Evolutionary conservation across 2,113 vertebrate genomes (phyloP).

Genomic region (Lynx canadensis): DNA sequence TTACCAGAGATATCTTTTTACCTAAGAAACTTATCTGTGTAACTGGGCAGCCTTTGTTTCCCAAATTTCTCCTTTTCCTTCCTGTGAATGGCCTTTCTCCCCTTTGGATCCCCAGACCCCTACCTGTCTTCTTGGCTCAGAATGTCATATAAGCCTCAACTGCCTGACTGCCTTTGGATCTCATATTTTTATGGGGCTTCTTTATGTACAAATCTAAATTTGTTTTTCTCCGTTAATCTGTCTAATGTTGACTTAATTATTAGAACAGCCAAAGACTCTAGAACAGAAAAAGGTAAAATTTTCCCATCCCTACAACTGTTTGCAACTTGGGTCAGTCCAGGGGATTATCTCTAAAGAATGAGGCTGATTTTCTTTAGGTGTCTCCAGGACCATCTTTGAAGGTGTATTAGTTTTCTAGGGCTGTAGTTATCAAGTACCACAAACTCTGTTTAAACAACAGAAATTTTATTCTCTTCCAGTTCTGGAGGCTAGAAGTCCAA

Average conservation of each 20-base stretch:
- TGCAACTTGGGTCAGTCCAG: background rate
- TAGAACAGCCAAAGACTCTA: background rate
- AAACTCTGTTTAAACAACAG: background rate
- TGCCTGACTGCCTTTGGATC: background rate
- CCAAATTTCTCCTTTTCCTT: background rate
- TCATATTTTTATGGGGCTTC: background rate
- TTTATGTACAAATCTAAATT: background rate
- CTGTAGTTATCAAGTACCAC: background rate
- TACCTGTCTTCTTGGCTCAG: background rate
- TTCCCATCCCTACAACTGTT: background rate
- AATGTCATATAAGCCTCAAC: background rate
- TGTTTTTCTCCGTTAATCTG: background rate
- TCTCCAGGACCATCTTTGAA: constrained; percentile 11
- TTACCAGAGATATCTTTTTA: background rate
- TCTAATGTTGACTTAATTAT: background rate
- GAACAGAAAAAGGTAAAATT: background rate
- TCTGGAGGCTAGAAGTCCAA: background rate
- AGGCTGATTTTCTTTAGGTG: background rate
- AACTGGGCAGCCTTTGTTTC: background rate
- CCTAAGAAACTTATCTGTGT: background rate
- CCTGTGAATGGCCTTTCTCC: background rate
- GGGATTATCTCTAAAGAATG: background rate
- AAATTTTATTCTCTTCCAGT: background rate
- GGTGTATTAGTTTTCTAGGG: background rate
- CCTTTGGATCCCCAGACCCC: background rate